These are phyloP conservation scores for Sesamia inferens DNA, from an alignment of 2,888 invertebrate species.

Conservation along the genomic window DNA sequence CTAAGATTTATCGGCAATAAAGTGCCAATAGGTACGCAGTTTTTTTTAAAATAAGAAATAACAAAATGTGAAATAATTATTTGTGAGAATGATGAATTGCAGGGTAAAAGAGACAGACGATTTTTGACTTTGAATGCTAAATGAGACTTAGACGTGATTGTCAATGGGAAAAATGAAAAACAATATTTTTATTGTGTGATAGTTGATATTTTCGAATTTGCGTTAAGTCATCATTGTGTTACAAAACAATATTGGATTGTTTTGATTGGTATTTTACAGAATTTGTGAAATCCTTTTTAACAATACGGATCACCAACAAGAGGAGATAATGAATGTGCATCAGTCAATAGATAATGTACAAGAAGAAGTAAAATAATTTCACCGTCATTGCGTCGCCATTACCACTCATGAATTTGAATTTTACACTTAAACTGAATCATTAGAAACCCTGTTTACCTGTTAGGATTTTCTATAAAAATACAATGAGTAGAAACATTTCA, in stretches of 20 bases:
- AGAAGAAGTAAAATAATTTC: constrained; percentile 38
- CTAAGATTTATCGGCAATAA: constrained; percentile 16
- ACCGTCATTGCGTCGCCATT: constrained; percentile 31
- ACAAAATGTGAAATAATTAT: too few relatives aligned
- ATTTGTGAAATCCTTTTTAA: constrained; percentile 41
- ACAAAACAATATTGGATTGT: constrained; percentile 25
- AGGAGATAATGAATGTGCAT: constrained; percentile 39
- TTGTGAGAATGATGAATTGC: constrained; percentile 4
- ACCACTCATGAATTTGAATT: constrained; percentile 49
- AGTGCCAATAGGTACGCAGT: constrained; percentile 6
- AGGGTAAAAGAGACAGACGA: not conserved
- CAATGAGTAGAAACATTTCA: constrained; percentile 59
- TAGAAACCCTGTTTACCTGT: constrained; percentile 85
- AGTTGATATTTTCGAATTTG: constrained; percentile 5
- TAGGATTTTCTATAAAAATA: constrained; percentile 66
- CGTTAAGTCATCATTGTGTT: constrained; percentile 3
- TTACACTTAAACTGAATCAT: constrained; percentile 69
- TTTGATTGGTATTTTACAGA: constrained; percentile 18
- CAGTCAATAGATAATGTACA: constrained; percentile 46
- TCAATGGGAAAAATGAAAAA: not conserved
- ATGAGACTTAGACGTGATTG: not conserved
- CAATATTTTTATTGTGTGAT: constrained; percentile 9
- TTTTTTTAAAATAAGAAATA: too few relatives aligned
- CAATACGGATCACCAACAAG: constrained; percentile 32
- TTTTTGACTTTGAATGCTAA: constrained; percentile 4